Base-by-base conservation (phyloP, 2,113 vertebrate species). In the Circaetus cinerascens region DNA sequence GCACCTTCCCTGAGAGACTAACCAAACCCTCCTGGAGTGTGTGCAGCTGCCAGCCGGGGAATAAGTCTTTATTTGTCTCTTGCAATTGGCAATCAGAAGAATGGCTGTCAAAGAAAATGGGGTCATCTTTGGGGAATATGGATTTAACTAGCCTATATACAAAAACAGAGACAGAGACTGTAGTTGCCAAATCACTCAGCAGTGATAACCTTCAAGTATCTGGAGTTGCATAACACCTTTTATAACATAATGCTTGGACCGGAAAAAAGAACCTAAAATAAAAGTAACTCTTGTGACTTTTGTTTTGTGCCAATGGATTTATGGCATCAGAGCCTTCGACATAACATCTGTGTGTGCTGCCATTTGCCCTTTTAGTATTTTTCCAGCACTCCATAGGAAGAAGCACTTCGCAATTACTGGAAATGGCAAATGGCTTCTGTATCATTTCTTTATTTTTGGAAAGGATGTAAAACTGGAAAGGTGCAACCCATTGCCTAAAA, bases 331-430 rank as follows among this genome's bases (percentile, higher is more conserved):
- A 79, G 53, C 34, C 38, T 34, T 11, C 0, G 5, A 62, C 7
- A 34, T 45, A 60, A 74, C 87, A 73, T 93, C 95, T 81, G 89
- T 68, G 68, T 83, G 56, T 64, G 53, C 69, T 96, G 94, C 94
- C 84, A 51, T 74, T 93, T 95, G 94, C 77, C 95, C 75, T 97
- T 88, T 91, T 86, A 90, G 84, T 88, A 34, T 94, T 97, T 95
- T 95, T 94, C 94, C 94, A 95, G 56, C 90, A 71, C 94, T 85
- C 86, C 67, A 86, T 96, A 91, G 91, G 95, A 96, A 96, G 91
- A 86, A 80, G 81, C 51, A 45, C 86, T 92, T 92, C 82, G 95
- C 82, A 96, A 95, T 96, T 96, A 87, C 88, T 97, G 95, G 95
- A 97, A 97, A 36, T 91, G 90, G 78, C 88, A 90, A 93, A 91